Evolutionary conservation across 2,113 vertebrate species (phyloP).

Genomic region (Leptocoma aspasia): DNA sequence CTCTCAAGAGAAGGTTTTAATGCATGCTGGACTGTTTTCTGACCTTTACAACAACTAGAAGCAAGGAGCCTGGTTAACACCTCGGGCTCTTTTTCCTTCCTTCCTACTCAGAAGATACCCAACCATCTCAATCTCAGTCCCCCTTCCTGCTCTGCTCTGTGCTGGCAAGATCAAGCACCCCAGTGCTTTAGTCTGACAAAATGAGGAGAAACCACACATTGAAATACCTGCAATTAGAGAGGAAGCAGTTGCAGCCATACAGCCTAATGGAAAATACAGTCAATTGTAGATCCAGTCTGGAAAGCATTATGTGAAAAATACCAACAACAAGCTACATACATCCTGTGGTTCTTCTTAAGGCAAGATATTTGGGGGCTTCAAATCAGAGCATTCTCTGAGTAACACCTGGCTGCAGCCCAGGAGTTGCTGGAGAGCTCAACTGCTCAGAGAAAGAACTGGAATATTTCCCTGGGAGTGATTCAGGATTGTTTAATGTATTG

Average conservation of each 20-base stretch:
- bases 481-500: constrained; percentile 17
- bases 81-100: background rate
- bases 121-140: accelerated
- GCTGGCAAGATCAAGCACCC: background rate
- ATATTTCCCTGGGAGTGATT: constrained; percentile 1
- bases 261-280: background rate
- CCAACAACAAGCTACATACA: background rate
- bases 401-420: background rate
- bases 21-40: background rate
- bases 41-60: background rate
- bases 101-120: background rate
- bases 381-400: background rate
- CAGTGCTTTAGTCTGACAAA: background rate
- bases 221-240: background rate
- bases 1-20: background rate
- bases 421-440: background rate
- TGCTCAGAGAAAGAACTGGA: background rate
- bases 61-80: background rate
- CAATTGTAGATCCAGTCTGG: background rate
- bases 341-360: background rate
- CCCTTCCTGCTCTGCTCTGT: background rate
- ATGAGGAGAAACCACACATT: background rate
- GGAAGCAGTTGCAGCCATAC: background rate
- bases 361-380: background rate
- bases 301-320: background rate